Evolutionary conservation across 2,113 vertebrate species (phyloP), one percentile per base, ranked within the genome.

Genomic region (Capra hircus): DNA sequence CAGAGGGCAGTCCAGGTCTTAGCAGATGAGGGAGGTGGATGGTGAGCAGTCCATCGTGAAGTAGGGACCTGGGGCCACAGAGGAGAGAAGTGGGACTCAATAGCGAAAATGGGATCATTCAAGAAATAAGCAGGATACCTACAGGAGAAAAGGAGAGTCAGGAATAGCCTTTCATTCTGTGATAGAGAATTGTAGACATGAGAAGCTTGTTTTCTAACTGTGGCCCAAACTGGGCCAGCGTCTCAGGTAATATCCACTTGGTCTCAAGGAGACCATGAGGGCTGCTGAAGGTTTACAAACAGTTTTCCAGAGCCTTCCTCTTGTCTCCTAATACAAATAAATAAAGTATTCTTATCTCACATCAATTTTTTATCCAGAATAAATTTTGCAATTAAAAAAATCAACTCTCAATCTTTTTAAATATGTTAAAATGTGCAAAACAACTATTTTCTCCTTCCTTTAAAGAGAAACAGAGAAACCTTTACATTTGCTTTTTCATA

Each of bases 351-450:
- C 88, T 94, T 97, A 88, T 86, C 40, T 53, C 64, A 97, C 89
- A 94, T 97, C 96, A 97, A 94, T 96, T 93, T 97, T 96, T 95
- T 78, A 96, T 96, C 95, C 48, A 96, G 95, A 97, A 97, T 95
- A 97, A 92, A 91, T 90, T 93, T 96, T 96, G 52, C 50, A 88
- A 96, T 97, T 97, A 92, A 95, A 98, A 98, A 96, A 96, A 86
- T 89, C 96, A 97, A 97, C 55, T 93, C 81, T 97, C 84, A 88
- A 62, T 52, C 53, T 90, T 98, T 97, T 95, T 57, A 96, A 97
- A 97, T 97, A 97, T 97, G 96, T 77, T 97, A 97, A 98, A 98
- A 97, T 97, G 97, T 96, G 96, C 84, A 98, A 98, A 98, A 97
- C 59, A 93, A 86, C 96, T 71, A 97, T 96, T 93, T 95, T 96